Conservation (phyloP, 2,797 vertebrate genomes). For the Huso huso region DNA sequence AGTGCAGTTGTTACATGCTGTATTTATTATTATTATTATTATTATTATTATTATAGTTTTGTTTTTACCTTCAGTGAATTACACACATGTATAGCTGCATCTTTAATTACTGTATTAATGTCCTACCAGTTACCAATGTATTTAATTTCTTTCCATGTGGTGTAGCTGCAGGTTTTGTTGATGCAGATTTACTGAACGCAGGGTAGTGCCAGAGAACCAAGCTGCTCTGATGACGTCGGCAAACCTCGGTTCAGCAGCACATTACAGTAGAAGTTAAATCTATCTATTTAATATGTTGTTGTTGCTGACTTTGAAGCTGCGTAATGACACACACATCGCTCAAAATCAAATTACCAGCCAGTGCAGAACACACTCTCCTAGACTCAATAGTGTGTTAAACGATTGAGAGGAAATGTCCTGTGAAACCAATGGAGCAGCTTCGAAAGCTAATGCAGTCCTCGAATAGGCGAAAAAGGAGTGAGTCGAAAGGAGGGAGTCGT, state of each 20-base stretch:
- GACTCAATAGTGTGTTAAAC: constrained; percentile 69
- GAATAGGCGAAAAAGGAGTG: constrained; percentile 46
- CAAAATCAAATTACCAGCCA: constrained; percentile 73
- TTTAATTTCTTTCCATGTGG: too few relatives aligned
- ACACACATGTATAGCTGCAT: too few relatives aligned
- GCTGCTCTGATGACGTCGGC: too few relatives aligned
- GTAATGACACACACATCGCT: constrained; percentile 65
- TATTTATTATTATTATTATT: too few relatives aligned
- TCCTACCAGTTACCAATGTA: too few relatives aligned
- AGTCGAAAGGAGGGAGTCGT: constrained; percentile 20
- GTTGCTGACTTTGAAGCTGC: constrained; percentile 46
- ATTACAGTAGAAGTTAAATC: constrained; percentile 29
- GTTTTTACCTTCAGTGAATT: too few relatives aligned
- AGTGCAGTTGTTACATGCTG: too few relatives aligned
- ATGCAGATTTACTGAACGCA: too few relatives aligned
- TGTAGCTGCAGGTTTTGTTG: too few relatives aligned
- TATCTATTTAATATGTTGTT: constrained; percentile 38
- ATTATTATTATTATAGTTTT: too few relatives aligned
- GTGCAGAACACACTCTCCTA: constrained; percentile 56
- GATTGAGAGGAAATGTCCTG: constrained; percentile 65
- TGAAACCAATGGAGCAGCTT: constrained; percentile 59
- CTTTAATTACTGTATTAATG: too few relatives aligned
- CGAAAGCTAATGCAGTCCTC: constrained; percentile 61
- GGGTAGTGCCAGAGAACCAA: too few relatives aligned
- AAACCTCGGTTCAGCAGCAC: constrained; percentile 26